Conservation (phyloP, 2,888 invertebrate genomes). For the Blastobasis adustella region DNA sequence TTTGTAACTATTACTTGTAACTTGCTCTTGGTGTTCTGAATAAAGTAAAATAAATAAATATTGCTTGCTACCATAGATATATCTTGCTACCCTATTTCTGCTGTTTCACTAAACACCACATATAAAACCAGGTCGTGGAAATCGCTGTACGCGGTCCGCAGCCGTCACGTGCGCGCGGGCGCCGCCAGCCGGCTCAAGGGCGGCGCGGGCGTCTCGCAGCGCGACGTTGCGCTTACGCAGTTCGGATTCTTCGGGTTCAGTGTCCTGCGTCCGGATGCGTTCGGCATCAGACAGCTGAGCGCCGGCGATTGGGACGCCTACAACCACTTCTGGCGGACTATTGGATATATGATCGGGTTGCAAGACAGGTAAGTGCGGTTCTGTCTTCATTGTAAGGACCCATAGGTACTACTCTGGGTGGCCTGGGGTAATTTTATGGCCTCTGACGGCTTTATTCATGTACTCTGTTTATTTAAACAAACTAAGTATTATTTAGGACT, state of each 20-base stretch:
- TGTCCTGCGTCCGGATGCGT: conserved; percentile 75
- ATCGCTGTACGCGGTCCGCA: conserved; percentile 79
- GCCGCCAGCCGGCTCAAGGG: conserved; percentile 56
- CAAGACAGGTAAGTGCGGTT: conserved; percentile 78
- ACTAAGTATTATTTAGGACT: too few species aligned
- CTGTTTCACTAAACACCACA: not conserved
- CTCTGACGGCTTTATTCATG: too few species aligned
- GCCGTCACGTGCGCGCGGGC: conserved; percentile 79
- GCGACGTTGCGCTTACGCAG: conserved; percentile 90
- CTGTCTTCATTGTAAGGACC: too few species aligned
- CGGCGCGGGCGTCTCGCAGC: conserved; percentile 80
- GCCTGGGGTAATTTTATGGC: too few species aligned
- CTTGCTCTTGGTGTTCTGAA: too few species aligned
- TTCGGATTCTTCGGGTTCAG: conserved; percentile 90
- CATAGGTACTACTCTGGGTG: too few species aligned
- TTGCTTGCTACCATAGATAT: too few species aligned
- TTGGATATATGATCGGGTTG: conserved; percentile 88
- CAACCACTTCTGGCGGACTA: conserved; percentile 88
- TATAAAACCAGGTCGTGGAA: conserved; percentile 74
- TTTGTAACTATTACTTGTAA: too few species aligned
- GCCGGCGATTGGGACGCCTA: conserved; percentile 82
- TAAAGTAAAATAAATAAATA: too few species aligned
- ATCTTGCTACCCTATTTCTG: too few species aligned
- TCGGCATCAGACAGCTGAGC: conserved; percentile 77
- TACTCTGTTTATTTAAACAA: too few species aligned